Evolutionary conservation across 2,113 vertebrate genomes (phyloP).

Genomic region (Anoura caudifer): DNA sequence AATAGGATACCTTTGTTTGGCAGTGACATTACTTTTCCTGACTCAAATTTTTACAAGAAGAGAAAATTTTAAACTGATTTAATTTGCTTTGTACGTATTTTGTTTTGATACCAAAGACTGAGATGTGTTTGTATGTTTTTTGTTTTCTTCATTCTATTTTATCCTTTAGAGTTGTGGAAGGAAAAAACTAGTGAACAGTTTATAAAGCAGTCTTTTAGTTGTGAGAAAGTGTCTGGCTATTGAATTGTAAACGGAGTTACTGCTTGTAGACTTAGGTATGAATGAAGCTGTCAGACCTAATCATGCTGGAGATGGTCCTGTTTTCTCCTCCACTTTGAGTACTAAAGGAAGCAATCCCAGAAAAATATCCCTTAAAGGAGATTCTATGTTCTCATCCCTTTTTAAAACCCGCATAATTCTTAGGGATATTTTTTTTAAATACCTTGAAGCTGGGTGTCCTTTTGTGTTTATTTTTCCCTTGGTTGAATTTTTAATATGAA

Average conservation of each 20-base stretch:
- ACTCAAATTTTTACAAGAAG: not conserved
- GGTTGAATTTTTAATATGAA: not conserved
- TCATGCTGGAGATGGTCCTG: not conserved
- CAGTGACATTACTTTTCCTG: not conserved
- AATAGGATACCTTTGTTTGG: not conserved
- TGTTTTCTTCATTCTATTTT: not conserved
- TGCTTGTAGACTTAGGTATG: not conserved
- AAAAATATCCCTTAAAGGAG: conserved; percentile 6
- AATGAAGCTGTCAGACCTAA: not conserved
- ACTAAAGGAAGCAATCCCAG: not conserved
- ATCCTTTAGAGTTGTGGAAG: not conserved
- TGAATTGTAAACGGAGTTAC: not conserved
- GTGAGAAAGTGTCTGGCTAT: conserved; percentile 9
- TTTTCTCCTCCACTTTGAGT: not conserved
- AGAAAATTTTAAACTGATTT: not conserved
- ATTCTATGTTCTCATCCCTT: not conserved
- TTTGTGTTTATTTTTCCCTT: conserved; percentile 18
- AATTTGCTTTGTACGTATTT: not conserved
- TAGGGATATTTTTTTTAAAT: not conserved
- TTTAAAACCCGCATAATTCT: conserved; percentile 16
- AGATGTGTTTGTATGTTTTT: not conserved
- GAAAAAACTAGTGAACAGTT: conserved; percentile 3
- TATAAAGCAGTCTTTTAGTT: conserved; percentile 8
- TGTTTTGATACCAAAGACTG: conserved; percentile 1
- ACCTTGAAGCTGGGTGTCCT: not conserved